Evolutionary conservation across 2,797 vertebrate species (phyloP).

Genomic region (Mormyrops boulengeri): DNA sequence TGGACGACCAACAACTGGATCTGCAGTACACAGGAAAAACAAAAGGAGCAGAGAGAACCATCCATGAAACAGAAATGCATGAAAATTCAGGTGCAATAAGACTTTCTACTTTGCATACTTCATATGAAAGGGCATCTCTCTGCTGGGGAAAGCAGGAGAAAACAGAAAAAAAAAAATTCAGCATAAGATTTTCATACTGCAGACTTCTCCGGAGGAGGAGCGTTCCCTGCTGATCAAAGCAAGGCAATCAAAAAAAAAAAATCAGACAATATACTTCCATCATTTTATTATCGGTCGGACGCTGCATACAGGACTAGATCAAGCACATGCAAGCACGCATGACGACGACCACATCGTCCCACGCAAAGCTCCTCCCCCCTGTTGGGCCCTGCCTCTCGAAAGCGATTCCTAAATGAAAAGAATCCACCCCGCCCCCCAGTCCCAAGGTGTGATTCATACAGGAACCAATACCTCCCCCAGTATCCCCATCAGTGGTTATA

Average conservation of each 20-base stretch:
- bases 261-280: neutral
- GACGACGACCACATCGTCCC: neutral
- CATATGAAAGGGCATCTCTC: neutral
- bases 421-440: neutral
- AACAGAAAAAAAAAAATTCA: neutral
- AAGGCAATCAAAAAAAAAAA: neutral
- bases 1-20: neutral
- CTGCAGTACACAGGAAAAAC: neutral
- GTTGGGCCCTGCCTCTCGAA: neutral
- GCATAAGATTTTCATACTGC: neutral
- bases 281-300: neutral
- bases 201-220: neutral
- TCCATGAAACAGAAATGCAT: neutral
- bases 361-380: neutral
- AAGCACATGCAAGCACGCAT: neutral
- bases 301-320: neutral
- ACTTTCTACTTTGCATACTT: neutral
- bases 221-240: neutral
- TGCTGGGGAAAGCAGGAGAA: neutral
- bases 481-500: neutral
- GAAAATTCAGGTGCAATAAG: neutral
- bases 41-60: neutral
- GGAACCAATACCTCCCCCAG: neutral
- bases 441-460: neutral
- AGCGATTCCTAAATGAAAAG: neutral